phyloP scores from a whole-genome alignment of 2,113 vertebrate species.

The Grallaria varia region DNA sequence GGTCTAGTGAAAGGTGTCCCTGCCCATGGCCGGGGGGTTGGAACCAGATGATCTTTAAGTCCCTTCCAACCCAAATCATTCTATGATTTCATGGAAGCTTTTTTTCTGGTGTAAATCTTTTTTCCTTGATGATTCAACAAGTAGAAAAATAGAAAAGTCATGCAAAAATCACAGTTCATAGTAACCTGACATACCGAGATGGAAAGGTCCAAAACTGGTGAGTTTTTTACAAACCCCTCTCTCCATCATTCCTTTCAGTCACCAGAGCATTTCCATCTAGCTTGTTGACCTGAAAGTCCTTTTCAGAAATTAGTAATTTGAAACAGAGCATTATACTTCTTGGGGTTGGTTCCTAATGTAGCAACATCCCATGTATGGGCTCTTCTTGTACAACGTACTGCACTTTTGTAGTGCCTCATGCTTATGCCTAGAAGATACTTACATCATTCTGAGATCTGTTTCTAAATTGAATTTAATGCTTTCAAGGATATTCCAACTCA shows the following conservation, averaged over 20 bases:
- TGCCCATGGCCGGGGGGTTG: background rate
- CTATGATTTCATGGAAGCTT: background rate
- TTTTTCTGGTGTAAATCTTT: background rate
- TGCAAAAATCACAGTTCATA: background rate
- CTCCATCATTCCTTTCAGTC: background rate
- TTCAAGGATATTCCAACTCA: background rate
- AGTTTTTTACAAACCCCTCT: background rate
- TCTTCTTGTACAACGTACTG: background rate
- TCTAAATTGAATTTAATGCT: background rate
- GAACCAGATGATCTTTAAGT: background rate
- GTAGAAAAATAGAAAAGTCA: background rate
- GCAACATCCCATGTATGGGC: background rate
- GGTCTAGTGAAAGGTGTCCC: background rate
- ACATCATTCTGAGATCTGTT: background rate
- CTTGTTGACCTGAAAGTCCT: background rate
- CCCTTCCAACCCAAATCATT: background rate
- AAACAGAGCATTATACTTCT: background rate
- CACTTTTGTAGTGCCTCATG: background rate
- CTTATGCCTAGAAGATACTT: background rate
- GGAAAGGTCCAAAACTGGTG: background rate
- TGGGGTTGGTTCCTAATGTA: background rate
- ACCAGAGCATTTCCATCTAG: background rate
- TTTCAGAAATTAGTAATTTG: background rate
- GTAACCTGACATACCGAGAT: background rate
- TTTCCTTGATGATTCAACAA: background rate